Percentiles rank a stretch among this genome's conserved stretches.
These are phyloP conservation scores for Drosophila oshimai DNA, from an alignment of 1,140 invertebrate species.

Conservation along the genomic window DNA sequence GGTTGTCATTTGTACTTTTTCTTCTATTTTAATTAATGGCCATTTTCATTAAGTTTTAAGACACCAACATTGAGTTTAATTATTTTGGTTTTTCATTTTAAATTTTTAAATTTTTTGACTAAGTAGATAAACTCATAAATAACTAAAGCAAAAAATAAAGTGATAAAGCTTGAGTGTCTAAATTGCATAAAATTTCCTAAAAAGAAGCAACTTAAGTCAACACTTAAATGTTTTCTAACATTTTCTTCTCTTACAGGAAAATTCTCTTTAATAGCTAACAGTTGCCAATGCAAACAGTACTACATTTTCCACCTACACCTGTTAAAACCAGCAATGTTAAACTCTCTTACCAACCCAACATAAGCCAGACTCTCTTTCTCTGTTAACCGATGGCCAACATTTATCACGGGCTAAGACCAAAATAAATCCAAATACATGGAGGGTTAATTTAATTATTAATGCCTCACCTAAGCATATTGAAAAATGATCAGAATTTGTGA, in stretches of 20 bases:
- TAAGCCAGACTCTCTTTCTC: not conserved
- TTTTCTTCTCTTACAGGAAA: not conserved
- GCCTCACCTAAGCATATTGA: not conserved
- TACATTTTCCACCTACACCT: not conserved
- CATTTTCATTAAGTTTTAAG: too few relatives aligned
- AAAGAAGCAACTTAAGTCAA: not conserved
- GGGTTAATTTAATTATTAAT: constrained; percentile 8
- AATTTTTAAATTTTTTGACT: not conserved
- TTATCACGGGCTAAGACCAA: not conserved
- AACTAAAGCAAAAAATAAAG: too few relatives aligned
- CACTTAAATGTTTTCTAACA: too few relatives aligned
- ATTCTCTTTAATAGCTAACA: not conserved
- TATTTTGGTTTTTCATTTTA: too few relatives aligned
- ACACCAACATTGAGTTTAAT: too few relatives aligned
- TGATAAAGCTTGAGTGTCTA: too few relatives aligned
- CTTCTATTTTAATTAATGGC: too few relatives aligned
- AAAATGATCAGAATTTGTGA: constrained; percentile 3
- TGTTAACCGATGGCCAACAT: not conserved
- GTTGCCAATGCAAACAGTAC: not conserved
- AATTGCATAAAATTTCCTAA: too few relatives aligned
- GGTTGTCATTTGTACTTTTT: not conserved
- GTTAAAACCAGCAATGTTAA: not conserved
- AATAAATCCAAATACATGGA: not conserved
- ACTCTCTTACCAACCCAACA: not conserved
- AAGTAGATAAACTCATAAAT: too few relatives aligned